Evolutionary conservation across 2,888 invertebrate species (phyloP).

Genomic region (Lycia hirtaria): DNA sequence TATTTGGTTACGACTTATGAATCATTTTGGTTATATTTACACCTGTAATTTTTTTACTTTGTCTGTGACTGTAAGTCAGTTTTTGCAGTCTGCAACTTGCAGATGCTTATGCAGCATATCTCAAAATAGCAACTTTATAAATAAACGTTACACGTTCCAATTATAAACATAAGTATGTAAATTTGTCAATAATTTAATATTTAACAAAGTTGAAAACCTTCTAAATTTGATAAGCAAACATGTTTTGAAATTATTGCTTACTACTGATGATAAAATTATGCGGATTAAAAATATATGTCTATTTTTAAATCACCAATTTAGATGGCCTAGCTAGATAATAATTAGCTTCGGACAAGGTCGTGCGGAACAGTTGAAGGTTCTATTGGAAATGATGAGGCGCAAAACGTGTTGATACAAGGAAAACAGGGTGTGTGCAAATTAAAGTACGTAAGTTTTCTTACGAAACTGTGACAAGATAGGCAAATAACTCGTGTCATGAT

Average conservation of each 20-base stretch:
- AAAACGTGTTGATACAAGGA: constrained; percentile 1
- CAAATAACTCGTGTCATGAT: no score
- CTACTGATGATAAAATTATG: not conserved
- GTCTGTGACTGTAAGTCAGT: no score
- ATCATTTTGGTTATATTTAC: no score
- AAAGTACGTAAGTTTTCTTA: not conserved
- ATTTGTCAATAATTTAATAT: no score
- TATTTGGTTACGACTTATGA: no score
- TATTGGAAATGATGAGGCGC: not conserved
- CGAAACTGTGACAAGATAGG: no score
- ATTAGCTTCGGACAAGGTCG: not conserved
- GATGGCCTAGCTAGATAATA: constrained; percentile 25
- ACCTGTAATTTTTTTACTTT: no score
- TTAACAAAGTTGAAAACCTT: constrained; percentile 20
- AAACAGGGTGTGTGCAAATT: not conserved
- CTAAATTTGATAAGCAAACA: constrained; percentile 9
- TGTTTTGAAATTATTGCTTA: not conserved
- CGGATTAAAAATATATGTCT: constrained; percentile 13
- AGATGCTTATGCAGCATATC: no score
- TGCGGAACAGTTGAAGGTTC: not conserved
- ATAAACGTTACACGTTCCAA: no score
- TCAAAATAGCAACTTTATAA: no score
- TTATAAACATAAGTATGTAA: no score
- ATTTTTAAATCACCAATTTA: constrained; percentile 11
- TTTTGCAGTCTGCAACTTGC: no score